A percentile compares a stretch with the other conserved stretches of the same genome.
These are phyloP conservation scores for Protophormia terraenovae DNA, from an alignment of 2,888 invertebrate species.

Conservation along the genomic window DNA sequence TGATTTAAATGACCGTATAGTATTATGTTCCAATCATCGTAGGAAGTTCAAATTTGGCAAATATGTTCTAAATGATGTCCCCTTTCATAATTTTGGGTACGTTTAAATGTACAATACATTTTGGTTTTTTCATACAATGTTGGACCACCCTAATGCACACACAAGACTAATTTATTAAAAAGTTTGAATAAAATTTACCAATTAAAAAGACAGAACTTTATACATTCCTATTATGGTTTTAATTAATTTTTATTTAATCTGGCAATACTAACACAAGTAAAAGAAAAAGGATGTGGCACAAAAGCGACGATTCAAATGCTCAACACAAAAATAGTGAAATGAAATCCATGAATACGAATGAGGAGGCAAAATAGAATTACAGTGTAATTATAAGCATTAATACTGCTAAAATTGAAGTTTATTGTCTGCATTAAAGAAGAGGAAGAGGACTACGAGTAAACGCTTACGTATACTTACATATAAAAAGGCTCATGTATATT, in stretches of 20 bases:
- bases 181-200: too few species aligned
- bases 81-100: too few species aligned
- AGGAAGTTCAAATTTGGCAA: too few species aligned
- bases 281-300: not conserved
- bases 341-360: conserved; percentile 34
- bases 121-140: too few species aligned
- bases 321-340: not conserved
- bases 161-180: too few species aligned
- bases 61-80: too few species aligned
- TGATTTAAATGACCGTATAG: too few species aligned
- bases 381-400: conserved; percentile 48
- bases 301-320: not conserved
- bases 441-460: not conserved
- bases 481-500: not conserved
- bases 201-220: too few species aligned
- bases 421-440: conserved; percentile 37
- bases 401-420: conserved; percentile 50
- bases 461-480: not conserved
- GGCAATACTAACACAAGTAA: conserved; percentile 14
- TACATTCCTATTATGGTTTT: too few species aligned
- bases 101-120: too few species aligned
- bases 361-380: conserved; percentile 32
- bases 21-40: too few species aligned
- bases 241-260: not conserved
- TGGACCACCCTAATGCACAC: too few species aligned